These are phyloP conservation scores for Mormyrus iriodes DNA, from an alignment of 2,113 vertebrate species.

Conservation along the genomic window DNA sequence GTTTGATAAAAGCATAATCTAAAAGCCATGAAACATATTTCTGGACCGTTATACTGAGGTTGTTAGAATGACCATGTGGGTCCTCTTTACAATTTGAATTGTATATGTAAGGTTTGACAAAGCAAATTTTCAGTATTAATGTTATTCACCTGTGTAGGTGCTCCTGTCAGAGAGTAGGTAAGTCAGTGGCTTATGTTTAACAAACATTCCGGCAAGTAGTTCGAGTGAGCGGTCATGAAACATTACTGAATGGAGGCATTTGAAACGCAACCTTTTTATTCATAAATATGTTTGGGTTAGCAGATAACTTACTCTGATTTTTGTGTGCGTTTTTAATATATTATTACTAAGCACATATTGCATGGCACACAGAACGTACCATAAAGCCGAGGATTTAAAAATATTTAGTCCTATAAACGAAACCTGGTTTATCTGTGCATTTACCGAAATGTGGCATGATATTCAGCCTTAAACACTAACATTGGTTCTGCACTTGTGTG, in stretches of 20 bases:
- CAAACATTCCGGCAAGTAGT: background rate
- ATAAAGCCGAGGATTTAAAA: background rate
- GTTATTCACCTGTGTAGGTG: background rate
- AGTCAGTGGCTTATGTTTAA: background rate
- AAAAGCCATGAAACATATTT: background rate
- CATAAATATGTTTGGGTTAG: background rate
- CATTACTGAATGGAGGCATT: background rate
- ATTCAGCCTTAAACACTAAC: background rate
- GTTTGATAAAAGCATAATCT: background rate
- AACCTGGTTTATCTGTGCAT: too few species aligned
- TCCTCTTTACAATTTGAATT: background rate
- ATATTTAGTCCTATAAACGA: too few species aligned
- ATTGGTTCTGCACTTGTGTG: background rate
- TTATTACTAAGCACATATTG: background rate
- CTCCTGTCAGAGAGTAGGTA: background rate
- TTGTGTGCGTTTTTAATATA: background rate
- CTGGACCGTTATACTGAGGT: background rate
- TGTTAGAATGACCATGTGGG: background rate
- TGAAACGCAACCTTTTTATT: background rate
- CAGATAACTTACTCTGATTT: background rate
- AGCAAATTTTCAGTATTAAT: background rate
- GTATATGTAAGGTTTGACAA: background rate
- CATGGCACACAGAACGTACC: background rate
- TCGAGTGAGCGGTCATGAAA: background rate
- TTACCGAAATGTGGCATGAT: too few species aligned